These are phyloP conservation scores for Macrotis lagotis DNA, from an alignment of 2,113 vertebrate genomes.

Conservation along the genomic window DNA sequence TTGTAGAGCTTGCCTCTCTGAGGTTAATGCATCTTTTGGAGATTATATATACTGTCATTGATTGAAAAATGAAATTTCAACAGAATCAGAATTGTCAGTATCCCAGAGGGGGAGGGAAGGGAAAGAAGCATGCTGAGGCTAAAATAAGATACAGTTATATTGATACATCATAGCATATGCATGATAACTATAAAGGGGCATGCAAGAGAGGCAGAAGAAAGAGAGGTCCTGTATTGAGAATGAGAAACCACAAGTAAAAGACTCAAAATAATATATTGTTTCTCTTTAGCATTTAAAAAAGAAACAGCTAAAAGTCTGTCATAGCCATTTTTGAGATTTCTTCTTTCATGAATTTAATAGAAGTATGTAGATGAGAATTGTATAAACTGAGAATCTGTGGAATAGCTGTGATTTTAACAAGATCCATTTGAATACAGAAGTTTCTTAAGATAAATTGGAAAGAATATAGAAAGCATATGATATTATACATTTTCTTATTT, in stretches of 20 bases:
- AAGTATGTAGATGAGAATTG: not conserved
- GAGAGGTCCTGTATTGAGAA: not conserved
- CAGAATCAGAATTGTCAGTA: not conserved
- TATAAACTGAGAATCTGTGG: not conserved
- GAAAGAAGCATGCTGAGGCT: not conserved
- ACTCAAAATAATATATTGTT: not conserved
- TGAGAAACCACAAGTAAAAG: not conserved
- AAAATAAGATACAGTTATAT: not conserved
- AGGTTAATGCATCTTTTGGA: not conserved
- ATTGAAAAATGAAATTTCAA: not conserved
- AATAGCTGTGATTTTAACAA: not conserved
- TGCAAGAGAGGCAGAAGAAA: not conserved
- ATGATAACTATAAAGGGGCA: not conserved
- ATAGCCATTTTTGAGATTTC: not conserved
- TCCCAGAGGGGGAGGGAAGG: not conserved
- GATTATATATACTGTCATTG: not conserved
- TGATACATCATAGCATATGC: not conserved
- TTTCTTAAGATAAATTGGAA: not conserved
- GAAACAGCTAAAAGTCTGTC: not conserved
- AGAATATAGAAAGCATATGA: not conserved
- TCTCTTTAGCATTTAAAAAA: not conserved
- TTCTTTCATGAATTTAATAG: not conserved
- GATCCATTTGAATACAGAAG: not conserved
- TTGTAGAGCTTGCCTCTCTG: not conserved
- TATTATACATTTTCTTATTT: not conserved